Evolutionary conservation across 2,888 invertebrate species (phyloP).

Genomic region (Zeuzera pyrina): DNA sequence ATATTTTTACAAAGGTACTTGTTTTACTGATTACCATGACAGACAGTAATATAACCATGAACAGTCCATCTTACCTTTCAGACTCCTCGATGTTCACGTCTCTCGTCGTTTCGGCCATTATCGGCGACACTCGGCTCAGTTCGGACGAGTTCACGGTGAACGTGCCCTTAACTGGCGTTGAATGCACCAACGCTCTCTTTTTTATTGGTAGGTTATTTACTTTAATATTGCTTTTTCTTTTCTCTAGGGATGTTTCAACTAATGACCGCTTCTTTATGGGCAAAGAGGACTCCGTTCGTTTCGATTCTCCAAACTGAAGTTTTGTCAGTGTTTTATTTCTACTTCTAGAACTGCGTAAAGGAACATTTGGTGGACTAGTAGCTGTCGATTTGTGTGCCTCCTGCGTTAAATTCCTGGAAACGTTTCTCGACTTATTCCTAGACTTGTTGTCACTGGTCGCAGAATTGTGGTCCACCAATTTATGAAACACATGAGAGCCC

Average conservation of each 20-base stretch:
- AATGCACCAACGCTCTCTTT: constrained; percentile 29
- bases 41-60: too few relatives aligned
- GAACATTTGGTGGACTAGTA: constrained; percentile 32
- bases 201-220: not conserved
- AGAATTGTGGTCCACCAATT: too few relatives aligned
- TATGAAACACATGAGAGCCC: too few relatives aligned
- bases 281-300: constrained; percentile 32
- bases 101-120: constrained; percentile 13
- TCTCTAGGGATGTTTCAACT: constrained; percentile 1
- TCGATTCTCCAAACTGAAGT: too few relatives aligned
- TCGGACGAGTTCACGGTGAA: constrained; percentile 27
- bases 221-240: constrained; percentile 1
- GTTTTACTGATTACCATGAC: too few relatives aligned
- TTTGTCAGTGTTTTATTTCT: constrained; percentile 21
- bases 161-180: constrained; percentile 46
- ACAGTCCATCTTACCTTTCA: too few relatives aligned
- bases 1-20: too few relatives aligned
- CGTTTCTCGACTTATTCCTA: too few relatives aligned
- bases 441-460: too few relatives aligned
- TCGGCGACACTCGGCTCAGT: constrained; percentile 47
- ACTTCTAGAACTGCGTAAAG: constrained; percentile 22
- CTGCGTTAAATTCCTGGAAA: constrained; percentile 6
- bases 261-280: constrained; percentile 52
- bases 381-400: constrained; percentile 32
- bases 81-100: not conserved